Evolutionary conservation across 2,797 vertebrate genomes (phyloP).

Genomic region (Danio aesculapii): DNA sequence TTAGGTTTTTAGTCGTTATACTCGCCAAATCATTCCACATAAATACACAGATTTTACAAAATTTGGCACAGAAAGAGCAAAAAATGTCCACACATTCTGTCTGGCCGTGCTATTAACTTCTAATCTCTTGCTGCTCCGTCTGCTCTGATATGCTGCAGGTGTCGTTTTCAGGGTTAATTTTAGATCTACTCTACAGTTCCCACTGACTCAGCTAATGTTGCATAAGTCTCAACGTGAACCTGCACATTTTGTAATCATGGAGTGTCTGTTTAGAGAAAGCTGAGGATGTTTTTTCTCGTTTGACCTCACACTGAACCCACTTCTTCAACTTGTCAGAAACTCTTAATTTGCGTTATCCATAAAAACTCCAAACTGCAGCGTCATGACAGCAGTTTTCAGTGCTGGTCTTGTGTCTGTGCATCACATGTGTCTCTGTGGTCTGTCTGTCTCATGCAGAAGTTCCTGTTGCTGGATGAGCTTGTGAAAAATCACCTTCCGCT

Average conservation of each 20-base stretch:
- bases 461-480: slow-evolving; percentile 92
- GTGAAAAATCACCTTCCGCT: slow-evolving; percentile 65
- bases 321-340: not conserved
- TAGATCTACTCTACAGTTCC: slow-evolving; percentile 19
- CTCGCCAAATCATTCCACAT: too few species aligned
- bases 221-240: not conserved
- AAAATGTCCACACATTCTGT: too few species aligned
- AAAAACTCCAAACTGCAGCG: not conserved
- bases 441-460: slow-evolving; percentile 76
- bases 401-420: not conserved
- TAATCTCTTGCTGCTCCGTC: not conserved
- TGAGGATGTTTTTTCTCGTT: not conserved
- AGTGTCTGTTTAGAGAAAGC: not conserved
- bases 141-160: slow-evolving; percentile 2
- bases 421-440: slow-evolving; percentile 1
- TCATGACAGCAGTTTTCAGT: not conserved
- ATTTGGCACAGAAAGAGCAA: too few species aligned
- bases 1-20: too few species aligned
- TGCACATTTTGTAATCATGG: slow-evolving; percentile 30
- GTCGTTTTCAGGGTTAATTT: slow-evolving; percentile 41
- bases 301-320: not conserved
- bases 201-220: slow-evolving; percentile 24
- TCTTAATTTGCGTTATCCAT: not conserved
- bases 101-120: not conserved
- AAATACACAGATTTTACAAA: too few species aligned